Evolutionary conservation across 2,888 invertebrate species (phyloP).

Genomic region (Polyploca ridens): DNA sequence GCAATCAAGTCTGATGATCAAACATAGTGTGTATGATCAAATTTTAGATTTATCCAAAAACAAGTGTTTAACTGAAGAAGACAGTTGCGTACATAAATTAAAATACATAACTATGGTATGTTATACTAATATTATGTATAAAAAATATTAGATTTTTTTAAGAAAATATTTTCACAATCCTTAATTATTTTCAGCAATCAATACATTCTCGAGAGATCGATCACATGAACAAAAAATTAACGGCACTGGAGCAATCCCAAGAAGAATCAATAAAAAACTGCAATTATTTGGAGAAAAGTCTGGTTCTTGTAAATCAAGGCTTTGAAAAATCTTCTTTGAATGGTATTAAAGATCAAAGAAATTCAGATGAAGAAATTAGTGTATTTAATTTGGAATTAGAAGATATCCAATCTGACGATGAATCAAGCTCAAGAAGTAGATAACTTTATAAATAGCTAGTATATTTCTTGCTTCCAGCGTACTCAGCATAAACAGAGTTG

Average conservation of each 20-base stretch:
- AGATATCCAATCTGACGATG: slow-evolving; percentile 68
- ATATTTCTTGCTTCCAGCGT: no score
- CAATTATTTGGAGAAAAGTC: slow-evolving; percentile 62
- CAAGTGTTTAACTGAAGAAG: slow-evolving; percentile 62
- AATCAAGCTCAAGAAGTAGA: slow-evolving; percentile 60
- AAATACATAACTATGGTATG: slow-evolving; percentile 61
- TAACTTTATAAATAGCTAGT: slow-evolving; percentile 5
- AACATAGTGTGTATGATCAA: slow-evolving; percentile 70
- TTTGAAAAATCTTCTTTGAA: slow-evolving; percentile 46
- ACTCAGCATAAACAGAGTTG: no score
- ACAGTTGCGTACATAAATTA: slow-evolving; percentile 67
- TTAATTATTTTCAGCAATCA: slow-evolving; percentile 55
- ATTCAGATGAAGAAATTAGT: slow-evolving; percentile 28
- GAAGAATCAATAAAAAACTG: slow-evolving; percentile 59
- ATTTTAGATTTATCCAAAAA: slow-evolving; percentile 61
- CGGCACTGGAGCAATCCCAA: slow-evolving; percentile 55
- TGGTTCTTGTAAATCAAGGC: slow-evolving; percentile 67
- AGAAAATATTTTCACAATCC: slow-evolving; percentile 15
- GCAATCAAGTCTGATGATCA: slow-evolving; percentile 60
- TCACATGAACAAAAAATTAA: slow-evolving; percentile 59
- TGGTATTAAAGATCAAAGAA: slow-evolving; percentile 31
- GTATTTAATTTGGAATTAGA: slow-evolving; percentile 52
- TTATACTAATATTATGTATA: slow-evolving; percentile 15
- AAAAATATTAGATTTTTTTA: slow-evolving; percentile 9
- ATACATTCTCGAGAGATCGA: slow-evolving; percentile 59